Evolutionary conservation across 2,113 vertebrate species (phyloP).

Genomic region (Elephas maximus): DNA sequence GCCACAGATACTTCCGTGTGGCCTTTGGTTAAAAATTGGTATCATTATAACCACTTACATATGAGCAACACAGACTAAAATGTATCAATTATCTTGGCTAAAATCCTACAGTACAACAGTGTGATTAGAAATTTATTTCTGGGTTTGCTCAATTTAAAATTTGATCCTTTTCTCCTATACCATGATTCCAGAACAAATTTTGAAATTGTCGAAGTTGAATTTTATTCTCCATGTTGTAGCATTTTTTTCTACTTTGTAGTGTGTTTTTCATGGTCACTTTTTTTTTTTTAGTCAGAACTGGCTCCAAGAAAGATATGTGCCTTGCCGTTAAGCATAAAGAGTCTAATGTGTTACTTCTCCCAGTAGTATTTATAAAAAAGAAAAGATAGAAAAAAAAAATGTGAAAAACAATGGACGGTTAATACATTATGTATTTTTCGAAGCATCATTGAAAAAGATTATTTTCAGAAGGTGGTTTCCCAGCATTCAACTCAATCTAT

Average conservation of each 20-base stretch:
- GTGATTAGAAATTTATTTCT: background rate
- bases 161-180: background rate
- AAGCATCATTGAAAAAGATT: background rate
- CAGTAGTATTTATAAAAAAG: background rate
- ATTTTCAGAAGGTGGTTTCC: background rate
- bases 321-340: background rate
- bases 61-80: background rate
- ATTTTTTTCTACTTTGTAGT: background rate
- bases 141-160: background rate
- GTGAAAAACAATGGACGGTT: background rate
- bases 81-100: background rate
- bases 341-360: background rate
- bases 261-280: background rate
- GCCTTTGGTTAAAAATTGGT: background rate
- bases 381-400: background rate
- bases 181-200: background rate
- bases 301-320: background rate
- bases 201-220: background rate
- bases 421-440: background rate
- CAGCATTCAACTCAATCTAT: background rate
- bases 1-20: background rate
- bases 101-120: background rate
- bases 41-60: background rate
- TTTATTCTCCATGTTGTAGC: background rate
- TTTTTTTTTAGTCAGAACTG: background rate